Percentiles rank a stretch among this genome's conserved stretches.
These are phyloP conservation scores for Peromyscus maniculatus DNA, from an alignment of 2,113 vertebrate genomes.

Conservation along the genomic window DNA sequence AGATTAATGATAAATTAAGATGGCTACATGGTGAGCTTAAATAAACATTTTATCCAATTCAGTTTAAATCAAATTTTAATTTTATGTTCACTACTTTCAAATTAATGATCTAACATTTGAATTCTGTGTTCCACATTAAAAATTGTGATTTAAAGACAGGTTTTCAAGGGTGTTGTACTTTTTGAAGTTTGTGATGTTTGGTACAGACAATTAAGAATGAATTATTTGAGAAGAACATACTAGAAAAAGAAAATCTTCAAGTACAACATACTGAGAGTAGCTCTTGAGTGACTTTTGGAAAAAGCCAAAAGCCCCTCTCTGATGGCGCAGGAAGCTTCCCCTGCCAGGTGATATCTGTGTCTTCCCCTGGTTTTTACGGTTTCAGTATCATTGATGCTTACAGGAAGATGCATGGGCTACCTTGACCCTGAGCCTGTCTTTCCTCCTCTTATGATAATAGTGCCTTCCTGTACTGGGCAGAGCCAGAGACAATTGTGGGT, in stretches of 20 bases:
- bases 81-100: conserved; percentile 8
- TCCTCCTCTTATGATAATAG: not conserved
- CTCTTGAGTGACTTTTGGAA: not conserved
- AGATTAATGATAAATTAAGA: conserved; percentile 47
- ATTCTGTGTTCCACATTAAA: not conserved
- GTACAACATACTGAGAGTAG: not conserved
- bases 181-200: not conserved
- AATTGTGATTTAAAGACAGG: conserved; percentile 27
- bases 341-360: not conserved
- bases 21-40: not conserved
- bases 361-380: conserved; percentile 29
- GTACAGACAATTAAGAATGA: not conserved
- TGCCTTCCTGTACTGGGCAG: not conserved
- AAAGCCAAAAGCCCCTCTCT: not conserved
- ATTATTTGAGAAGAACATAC: not conserved
- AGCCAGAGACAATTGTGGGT: not conserved
- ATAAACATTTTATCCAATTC: not conserved
- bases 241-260: not conserved
- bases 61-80: conserved; percentile 54
- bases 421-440: not conserved
- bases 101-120: conserved; percentile 25
- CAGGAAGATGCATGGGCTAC: not conserved
- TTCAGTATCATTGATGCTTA: conserved; percentile 45
- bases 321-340: not conserved
- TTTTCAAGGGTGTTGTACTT: not conserved